These are phyloP conservation scores for Sanderia malayensis DNA, from an alignment of 30 jellyfish, hydroid and myxozoan species.

Conservation along the genomic window DNA sequence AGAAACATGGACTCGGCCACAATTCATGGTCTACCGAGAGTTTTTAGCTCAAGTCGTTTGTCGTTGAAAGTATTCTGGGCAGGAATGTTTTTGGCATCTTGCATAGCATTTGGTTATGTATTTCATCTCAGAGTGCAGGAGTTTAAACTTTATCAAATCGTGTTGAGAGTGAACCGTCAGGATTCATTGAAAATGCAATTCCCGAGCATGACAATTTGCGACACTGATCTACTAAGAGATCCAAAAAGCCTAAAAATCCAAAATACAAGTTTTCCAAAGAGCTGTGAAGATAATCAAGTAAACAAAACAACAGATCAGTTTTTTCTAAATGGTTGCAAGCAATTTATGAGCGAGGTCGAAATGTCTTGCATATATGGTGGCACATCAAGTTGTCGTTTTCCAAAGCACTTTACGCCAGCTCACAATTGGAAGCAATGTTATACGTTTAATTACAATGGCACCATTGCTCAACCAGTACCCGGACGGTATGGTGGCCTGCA, in stretches of 20 bases:
- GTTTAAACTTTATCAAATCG: not conserved
- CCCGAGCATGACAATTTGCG: not conserved
- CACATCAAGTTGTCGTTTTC: not conserved
- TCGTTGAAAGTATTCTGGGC: not conserved
- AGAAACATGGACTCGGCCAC: constrained; percentile 7
- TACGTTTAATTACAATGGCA: not conserved
- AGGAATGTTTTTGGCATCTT: not conserved
- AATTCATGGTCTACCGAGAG: constrained; percentile 7
- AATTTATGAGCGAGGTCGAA: not conserved
- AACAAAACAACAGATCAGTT: not conserved
- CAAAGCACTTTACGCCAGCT: not conserved
- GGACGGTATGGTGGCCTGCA: not conserved
- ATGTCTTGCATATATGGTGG: not conserved
- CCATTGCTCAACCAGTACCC: not conserved
- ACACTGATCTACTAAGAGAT: not conserved
- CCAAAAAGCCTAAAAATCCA: not conserved
- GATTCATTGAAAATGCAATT: not conserved
- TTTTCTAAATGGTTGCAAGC: not conserved
- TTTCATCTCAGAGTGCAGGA: not conserved
- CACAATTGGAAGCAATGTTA: not conserved
- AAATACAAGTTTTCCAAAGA: too few relatives aligned
- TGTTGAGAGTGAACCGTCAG: not conserved
- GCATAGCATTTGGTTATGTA: not conserved
- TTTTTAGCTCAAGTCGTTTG: not conserved
- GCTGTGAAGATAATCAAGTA: too few relatives aligned